These are phyloP conservation scores for Diorhabda sublineata DNA, from an alignment of 1,140 invertebrate genomes.

Conservation along the genomic window DNA sequence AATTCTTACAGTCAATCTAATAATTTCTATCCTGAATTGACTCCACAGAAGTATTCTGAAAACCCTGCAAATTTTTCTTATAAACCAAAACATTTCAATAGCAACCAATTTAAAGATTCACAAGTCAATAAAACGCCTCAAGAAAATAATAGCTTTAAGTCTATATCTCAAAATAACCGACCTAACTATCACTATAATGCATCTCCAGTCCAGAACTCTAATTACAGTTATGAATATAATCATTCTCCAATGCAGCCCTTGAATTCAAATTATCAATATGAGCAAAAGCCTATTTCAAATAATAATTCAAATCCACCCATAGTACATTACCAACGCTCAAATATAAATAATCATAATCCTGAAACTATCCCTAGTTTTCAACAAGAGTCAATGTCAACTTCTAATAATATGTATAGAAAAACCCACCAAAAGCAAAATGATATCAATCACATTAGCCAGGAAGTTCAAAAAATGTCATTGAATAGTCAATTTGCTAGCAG, in stretches of 20 bases:
- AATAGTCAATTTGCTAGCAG: constrained; percentile 40
- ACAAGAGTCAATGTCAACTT: background rate
- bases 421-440: background rate
- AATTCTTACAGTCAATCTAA: background rate
- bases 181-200: background rate
- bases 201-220: background rate
- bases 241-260: background rate
- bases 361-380: background rate
- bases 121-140: background rate
- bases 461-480: constrained; percentile 33
- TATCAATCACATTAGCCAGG: constrained; percentile 27
- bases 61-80: background rate
- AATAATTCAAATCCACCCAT: constrained; percentile 6
- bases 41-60: background rate
- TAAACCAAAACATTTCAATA: background rate
- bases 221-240: background rate
- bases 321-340: constrained; percentile 9
- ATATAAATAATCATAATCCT: background rate
- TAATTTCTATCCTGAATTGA: background rate
- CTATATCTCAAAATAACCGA: background rate
- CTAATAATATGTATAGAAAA: background rate
- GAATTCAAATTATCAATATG: background rate
- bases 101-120: background rate
- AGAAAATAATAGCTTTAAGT: background rate
- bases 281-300: background rate